phyloP scores from a whole-genome alignment of 2,888 invertebrate genomes.

The Petrolisthes cinctipes region DNA sequence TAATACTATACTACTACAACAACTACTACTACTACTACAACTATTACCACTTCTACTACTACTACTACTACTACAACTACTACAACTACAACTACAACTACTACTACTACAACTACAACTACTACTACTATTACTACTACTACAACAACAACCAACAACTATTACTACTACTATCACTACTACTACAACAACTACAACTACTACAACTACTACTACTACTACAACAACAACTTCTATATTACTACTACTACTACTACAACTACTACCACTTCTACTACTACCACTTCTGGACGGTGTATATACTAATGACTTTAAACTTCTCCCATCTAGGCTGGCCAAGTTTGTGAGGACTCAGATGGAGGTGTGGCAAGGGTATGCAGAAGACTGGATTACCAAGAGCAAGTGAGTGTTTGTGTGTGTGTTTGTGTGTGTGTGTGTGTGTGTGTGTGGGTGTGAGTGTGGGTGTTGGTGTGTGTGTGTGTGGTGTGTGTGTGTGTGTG shows the following conservation, averaged over 20 bases:
- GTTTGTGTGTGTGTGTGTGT: slow-evolving; percentile 25
- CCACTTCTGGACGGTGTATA: too few species aligned
- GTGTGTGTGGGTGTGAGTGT: neutral
- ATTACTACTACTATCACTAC: too few species aligned
- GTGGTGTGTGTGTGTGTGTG: neutral
- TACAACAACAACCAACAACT: neutral
- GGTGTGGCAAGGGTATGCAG: slow-evolving; percentile 50
- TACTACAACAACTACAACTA: neutral
- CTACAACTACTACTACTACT: neutral
- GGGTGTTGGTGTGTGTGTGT: slow-evolving; percentile 15
- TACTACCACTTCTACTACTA: too few species aligned
- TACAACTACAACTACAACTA: too few species aligned
- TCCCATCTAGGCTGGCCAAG: slow-evolving; percentile 36
- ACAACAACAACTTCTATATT: too few species aligned
- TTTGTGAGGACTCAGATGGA: slow-evolving; percentile 47
- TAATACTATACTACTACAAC: neutral
- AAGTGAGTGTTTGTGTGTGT: slow-evolving; percentile 37
- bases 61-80: neutral
- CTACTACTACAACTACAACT: too few species aligned
- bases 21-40: neutral
- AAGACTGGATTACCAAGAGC: slow-evolving; percentile 57
- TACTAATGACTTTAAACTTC: too few species aligned
- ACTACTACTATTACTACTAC: neutral
- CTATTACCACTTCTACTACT: neutral
- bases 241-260: too few species aligned